Conservation (phyloP, 2,888 invertebrate genomes). For the Panopea generosa region DNA sequence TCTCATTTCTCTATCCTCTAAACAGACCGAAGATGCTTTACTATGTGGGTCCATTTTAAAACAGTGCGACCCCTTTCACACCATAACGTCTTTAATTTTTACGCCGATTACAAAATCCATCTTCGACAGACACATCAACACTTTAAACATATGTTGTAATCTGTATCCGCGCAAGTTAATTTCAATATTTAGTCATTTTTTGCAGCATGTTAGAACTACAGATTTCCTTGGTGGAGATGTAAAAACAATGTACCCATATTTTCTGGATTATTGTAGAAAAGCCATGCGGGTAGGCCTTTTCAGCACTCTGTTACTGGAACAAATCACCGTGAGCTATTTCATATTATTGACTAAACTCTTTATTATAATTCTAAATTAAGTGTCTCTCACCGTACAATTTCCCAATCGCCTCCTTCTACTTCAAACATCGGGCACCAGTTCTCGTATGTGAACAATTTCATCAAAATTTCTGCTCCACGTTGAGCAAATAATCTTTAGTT, state of each 20-base stretch:
- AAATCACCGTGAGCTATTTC: slow-evolving; percentile 56
- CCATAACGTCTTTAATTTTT: slow-evolving; percentile 41
- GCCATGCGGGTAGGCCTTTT: slow-evolving; percentile 41
- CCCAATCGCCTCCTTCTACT: slow-evolving; percentile 14
- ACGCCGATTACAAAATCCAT: slow-evolving; percentile 41
- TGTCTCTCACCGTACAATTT: slow-evolving; percentile 22
- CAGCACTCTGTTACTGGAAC: slow-evolving; percentile 4
- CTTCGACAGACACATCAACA: slow-evolving; percentile 41
- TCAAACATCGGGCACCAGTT: slow-evolving; percentile 16
- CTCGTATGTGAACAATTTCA: slow-evolving; percentile 27
- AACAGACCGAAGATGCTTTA: too few relatives aligned
- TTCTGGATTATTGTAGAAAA: slow-evolving; percentile 19
- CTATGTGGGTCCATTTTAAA: too few relatives aligned
- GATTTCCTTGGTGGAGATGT: slow-evolving; percentile 10
- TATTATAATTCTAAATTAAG: slow-evolving; percentile 46
- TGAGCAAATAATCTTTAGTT: slow-evolving; percentile 6
- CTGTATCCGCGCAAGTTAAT: slow-evolving; percentile 61
- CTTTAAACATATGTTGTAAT: slow-evolving; percentile 63
- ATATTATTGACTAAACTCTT: slow-evolving; percentile 22
- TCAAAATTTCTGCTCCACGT: slow-evolving; percentile 16
- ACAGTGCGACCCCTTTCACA: slow-evolving; percentile 12
- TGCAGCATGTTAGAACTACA: slow-evolving; percentile 16
- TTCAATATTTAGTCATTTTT: slow-evolving; percentile 54
- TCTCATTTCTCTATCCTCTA: not conserved
- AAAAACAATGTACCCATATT: slow-evolving; percentile 65